Evolutionary conservation across 2,113 vertebrate species (phyloP).

Genomic region (Setophaga kirtlandii): DNA sequence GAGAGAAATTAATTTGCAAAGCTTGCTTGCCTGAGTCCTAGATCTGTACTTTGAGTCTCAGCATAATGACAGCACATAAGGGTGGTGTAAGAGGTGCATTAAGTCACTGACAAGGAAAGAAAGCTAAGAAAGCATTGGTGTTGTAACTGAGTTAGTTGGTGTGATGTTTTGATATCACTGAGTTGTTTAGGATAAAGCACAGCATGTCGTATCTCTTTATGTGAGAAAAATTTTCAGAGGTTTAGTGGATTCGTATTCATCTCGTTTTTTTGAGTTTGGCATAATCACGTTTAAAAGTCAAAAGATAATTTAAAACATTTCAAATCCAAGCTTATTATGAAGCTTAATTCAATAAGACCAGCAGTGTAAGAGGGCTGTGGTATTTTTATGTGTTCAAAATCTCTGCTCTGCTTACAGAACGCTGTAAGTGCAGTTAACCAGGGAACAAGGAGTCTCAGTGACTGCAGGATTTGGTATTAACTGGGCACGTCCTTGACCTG

Average conservation of each 20-base stretch:
- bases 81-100: not conserved
- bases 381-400: not conserved
- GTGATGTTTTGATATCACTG: not conserved
- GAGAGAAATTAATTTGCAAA: not conserved
- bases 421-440: not conserved
- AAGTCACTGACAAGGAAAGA: not conserved
- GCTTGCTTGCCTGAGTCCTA: not conserved
- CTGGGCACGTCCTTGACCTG: not conserved
- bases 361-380: not conserved
- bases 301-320: not conserved
- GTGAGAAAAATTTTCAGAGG: not conserved
- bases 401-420: not conserved
- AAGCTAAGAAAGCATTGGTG: not conserved
- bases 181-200: not conserved
- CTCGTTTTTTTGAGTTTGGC: not conserved
- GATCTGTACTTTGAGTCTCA: not conserved
- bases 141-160: not conserved
- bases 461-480: slow-evolving; percentile 1
- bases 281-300: not conserved
- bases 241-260: not conserved
- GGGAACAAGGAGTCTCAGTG: not conserved
- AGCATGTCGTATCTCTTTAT: not conserved
- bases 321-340: not conserved
- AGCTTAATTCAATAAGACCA: not conserved
- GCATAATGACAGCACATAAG: not conserved